Conservation (phyloP, 1,140 invertebrate genomes). For the Phenacoccus solenopsis region DNA sequence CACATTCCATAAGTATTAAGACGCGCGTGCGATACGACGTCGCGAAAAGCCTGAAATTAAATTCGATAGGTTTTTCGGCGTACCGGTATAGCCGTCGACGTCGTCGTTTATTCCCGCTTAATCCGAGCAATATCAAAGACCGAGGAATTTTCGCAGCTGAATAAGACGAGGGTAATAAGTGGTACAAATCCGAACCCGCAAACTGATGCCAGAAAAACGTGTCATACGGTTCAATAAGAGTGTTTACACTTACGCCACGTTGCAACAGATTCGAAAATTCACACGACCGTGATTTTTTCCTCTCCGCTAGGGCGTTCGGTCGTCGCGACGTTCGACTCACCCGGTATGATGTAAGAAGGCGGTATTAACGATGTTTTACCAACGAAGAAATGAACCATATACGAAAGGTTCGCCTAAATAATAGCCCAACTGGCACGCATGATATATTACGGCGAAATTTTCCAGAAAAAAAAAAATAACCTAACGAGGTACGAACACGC, state of each 20-base stretch:
- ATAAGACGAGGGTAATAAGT: neutral
- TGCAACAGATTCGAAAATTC: neutral
- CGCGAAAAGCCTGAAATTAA: neutral
- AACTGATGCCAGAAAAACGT: constrained; percentile 6
- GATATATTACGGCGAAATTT: constrained; percentile 9
- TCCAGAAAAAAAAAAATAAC: neutral
- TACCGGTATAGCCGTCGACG: no score
- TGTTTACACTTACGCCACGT: neutral
- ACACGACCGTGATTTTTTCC: neutral
- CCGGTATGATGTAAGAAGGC: neutral
- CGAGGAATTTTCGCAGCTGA: constrained; percentile 15
- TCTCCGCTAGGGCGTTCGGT: neutral
- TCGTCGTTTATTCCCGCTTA: neutral
- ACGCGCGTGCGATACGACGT: no score
- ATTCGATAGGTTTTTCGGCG: neutral
- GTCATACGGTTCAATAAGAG: neutral
- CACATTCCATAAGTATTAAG: no score
- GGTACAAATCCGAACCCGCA: constrained; percentile 10
- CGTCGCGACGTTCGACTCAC: neutral
- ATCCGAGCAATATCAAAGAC: neutral
- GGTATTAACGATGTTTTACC: constrained; percentile 12
- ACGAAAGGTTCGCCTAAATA: neutral
- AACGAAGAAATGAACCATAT: constrained; percentile 6
- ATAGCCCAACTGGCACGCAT: neutral
- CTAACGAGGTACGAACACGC: constrained; percentile 14